Percentiles rank a stretch among this genome's conserved stretches.
phyloP scores from a whole-genome alignment of 2,888 invertebrate species.

The Lithophane socia region DNA sequence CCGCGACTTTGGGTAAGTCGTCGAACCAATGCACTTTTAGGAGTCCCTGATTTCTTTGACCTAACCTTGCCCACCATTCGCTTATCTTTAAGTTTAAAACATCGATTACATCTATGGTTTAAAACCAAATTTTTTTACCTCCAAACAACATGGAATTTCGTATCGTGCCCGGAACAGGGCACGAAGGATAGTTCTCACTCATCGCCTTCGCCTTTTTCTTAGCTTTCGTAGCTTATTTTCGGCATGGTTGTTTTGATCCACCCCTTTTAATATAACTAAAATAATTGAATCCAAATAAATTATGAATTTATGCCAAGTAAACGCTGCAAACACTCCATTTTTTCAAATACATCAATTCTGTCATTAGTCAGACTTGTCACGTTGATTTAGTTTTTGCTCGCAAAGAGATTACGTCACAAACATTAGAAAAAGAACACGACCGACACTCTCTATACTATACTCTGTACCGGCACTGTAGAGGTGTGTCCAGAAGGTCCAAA shows the following conservation, averaged over 20 bases:
- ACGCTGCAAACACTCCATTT: slow-evolving; percentile 15
- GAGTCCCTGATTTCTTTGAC: not conserved
- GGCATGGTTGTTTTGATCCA: not conserved
- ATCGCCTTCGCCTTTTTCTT: not conserved
- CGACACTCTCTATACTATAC: not conserved
- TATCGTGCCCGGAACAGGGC: slow-evolving; percentile 24
- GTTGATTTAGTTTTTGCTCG: slow-evolving; percentile 11
- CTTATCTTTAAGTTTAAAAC: not conserved
- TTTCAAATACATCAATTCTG: slow-evolving; percentile 4
- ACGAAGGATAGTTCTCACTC: not conserved
- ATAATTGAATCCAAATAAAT: slow-evolving; percentile 1
- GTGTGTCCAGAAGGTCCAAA: too few species aligned
- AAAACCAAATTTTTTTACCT: slow-evolving; percentile 30
- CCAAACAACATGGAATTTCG: slow-evolving; percentile 46
- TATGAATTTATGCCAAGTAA: not conserved
- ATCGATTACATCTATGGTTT: too few species aligned
- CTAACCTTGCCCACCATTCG: not conserved
- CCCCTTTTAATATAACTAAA: not conserved
- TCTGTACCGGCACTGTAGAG: too few species aligned
- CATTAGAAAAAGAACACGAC: not conserved
- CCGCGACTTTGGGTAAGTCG: not conserved
- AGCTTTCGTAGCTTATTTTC: slow-evolving; percentile 2
- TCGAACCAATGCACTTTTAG: not conserved
- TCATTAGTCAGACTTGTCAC: not conserved
- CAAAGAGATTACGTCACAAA: not conserved